Conservation (phyloP, 2,888 invertebrate species). For the Acleris cristana region DNA sequence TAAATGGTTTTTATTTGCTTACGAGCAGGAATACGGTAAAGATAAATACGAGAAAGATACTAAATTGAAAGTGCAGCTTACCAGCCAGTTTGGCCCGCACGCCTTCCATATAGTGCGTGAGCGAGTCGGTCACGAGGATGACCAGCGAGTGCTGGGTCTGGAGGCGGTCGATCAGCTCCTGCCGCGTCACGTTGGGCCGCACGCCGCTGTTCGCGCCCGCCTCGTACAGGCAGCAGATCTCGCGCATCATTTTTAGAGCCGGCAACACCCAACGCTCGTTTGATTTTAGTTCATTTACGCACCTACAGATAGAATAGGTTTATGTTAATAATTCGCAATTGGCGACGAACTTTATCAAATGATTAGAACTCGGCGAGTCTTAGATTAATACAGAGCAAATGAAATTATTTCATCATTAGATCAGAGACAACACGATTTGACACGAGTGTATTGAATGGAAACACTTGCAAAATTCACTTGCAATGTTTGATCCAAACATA, state of each 20-base stretch:
- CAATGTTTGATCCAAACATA: no score
- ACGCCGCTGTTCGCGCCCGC: constrained; percentile 85
- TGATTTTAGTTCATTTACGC: constrained; percentile 96
- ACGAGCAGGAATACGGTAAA: no score
- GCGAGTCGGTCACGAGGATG: constrained; percentile 95
- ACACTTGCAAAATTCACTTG: no score
- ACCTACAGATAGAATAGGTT: constrained; percentile 60
- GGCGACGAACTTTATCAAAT: no score
- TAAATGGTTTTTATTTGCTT: no score
- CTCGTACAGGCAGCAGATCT: constrained; percentile 97
- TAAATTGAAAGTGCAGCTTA: constrained; percentile 37
- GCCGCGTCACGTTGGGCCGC: constrained; percentile 79
- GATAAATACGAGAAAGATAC: no score
- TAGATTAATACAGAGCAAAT: no score
- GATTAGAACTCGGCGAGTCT: no score
- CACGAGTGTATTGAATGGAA: no score
- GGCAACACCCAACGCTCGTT: constrained; percentile 97
- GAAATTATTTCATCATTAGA: no score
- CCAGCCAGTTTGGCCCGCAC: constrained; percentile 85
- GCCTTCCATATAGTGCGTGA: constrained; percentile 95
- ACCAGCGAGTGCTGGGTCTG: constrained; percentile 97
- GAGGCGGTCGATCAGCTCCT: constrained; percentile 93
- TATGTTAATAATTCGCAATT: no score
- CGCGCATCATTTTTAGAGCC: constrained; percentile 96
- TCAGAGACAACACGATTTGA: no score